Conservation (phyloP, 1,140 invertebrate species). For the Rhizoglyphus robini region DNA sequence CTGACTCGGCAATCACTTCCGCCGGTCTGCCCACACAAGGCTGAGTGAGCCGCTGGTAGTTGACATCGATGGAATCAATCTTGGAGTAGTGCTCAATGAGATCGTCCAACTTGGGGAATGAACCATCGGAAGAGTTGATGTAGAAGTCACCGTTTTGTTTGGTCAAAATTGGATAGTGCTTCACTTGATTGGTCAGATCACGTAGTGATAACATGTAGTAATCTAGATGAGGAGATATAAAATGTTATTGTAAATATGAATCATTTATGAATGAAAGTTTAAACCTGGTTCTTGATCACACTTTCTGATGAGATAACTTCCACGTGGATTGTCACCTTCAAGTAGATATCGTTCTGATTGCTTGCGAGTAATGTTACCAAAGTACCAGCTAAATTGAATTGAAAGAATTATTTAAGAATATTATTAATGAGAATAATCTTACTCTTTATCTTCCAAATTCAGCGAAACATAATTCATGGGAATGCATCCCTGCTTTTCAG, state of each 20-base stretch:
- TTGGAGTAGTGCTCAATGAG: not conserved
- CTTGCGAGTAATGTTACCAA: not conserved
- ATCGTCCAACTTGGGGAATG: not conserved
- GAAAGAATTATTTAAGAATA: not conserved
- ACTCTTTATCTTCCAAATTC: not conserved
- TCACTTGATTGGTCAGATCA: not conserved
- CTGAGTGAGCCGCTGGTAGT: not conserved
- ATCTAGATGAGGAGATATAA: not conserved
- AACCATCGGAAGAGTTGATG: not conserved
- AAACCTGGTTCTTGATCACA: not conserved
- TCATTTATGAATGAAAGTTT: not conserved
- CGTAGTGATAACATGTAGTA: not conserved
- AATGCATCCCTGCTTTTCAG: conserved; percentile 92
- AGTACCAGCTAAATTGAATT: not conserved
- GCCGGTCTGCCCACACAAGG: not conserved
- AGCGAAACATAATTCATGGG: conserved; percentile 96
- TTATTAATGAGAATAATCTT: not conserved
- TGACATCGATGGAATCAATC: not conserved
- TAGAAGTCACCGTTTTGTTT: not conserved
- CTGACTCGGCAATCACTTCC: not conserved
- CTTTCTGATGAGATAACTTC: not conserved
- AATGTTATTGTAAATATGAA: not conserved
- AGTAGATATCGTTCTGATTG: not conserved
- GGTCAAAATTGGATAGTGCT: not conserved
- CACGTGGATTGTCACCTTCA: not conserved